Evolutionary conservation across 2,113 vertebrate genomes (phyloP).

Genomic region (Recurvirostra avosetta): DNA sequence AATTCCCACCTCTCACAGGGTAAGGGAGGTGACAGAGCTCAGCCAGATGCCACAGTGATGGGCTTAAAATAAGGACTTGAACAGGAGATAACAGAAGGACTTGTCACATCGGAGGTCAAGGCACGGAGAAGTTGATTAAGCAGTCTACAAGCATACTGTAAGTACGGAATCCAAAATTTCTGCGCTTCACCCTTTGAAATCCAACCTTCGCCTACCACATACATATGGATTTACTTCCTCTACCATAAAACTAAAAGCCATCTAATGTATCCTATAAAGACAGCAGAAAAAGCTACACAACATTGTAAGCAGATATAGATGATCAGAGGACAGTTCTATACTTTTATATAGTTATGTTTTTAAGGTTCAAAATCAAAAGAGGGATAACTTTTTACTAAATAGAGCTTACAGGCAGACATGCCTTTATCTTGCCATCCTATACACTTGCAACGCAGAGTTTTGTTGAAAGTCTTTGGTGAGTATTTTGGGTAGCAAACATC

Average conservation of each 20-base stretch:
- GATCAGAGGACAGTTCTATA: background rate
- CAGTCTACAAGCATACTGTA: background rate
- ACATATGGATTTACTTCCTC: background rate
- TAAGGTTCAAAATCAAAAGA: conserved; percentile 2
- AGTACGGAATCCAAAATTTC: background rate
- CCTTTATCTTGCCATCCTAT: conserved; percentile 15
- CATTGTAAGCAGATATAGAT: background rate
- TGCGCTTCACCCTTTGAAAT: background rate
- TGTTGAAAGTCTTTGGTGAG: conserved; percentile 9
- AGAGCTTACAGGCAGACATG: background rate
- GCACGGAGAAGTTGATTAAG: background rate
- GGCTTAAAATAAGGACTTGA: background rate
- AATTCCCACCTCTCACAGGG: accelerated
- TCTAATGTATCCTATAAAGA: background rate
- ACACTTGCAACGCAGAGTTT: background rate
- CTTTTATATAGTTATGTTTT: background rate
- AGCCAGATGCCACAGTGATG: background rate
- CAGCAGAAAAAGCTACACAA: background rate
- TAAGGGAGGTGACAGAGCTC: background rate
- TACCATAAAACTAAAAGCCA: background rate
- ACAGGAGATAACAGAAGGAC: background rate
- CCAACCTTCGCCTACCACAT: background rate
- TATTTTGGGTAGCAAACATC: background rate
- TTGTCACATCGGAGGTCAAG: background rate
- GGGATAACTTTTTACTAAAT: background rate